Base-by-base conservation (phyloP, 1,140 invertebrate species). In the Sitophilus oryzae region DNA sequence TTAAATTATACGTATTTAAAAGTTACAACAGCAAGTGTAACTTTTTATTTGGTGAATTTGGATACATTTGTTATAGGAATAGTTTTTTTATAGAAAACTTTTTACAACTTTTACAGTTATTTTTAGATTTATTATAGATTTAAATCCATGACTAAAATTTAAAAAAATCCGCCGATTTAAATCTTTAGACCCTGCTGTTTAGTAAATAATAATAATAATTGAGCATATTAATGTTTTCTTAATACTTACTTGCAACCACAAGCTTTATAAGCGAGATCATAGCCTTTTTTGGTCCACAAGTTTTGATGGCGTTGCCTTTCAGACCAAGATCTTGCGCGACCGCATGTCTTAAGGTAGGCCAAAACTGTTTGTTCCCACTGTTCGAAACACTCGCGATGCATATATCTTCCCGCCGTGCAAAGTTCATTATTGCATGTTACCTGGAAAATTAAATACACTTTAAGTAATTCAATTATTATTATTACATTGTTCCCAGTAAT, bases 251-350 rank as follows among this genome's bases (percentile, higher is more conserved):
- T 82, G 77, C 93, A 84, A 61, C 87, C 83, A 79, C 93, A 89
- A 37, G 92, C 87, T 69, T 91, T 91, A 69, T 86, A 90, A 1
- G 92, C 91, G 67, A 96, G 74, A 72, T 98, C 93, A 75, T 96
- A 96, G 10, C 93, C 93, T 73, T 95, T 95, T 74, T 96, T 96
- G 34, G 93, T 96, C 94, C 94, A 98, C 49, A 98, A 75, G 70
- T 97, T 95, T 74, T 96, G 93, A 59, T 89, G 81, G 14, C 93
- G 80, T 72, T 97, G 93, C 40, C 91, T 80, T 70, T 96, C 93
- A 19, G 90, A 93, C 93, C 93, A 96, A 46, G 87, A 91, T 14
- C 93, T 79, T 1, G 92, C 92, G 14, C 93, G 76, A 10, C 91
- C 91, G 73, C 88, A 92, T 5, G 86, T 87, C 67, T 93, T 90